Evolutionary conservation across 2,797 vertebrate genomes (phyloP).

Genomic region (Muscicapa comitata): DNA sequence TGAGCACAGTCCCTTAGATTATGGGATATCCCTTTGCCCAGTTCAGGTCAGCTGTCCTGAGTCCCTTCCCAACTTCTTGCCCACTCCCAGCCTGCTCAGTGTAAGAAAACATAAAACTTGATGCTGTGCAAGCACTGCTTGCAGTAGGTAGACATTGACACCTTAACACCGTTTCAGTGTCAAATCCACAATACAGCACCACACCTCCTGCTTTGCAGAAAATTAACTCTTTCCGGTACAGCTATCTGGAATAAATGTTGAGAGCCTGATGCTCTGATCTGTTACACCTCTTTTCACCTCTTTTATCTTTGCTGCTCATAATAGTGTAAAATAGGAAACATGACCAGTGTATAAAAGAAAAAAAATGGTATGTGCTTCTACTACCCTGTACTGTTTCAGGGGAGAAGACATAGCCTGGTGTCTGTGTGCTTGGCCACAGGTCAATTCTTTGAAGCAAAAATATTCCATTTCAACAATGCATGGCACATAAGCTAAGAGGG

Average conservation of each 20-base stretch:
- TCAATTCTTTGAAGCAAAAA: not conserved
- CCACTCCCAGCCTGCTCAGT: not conserved
- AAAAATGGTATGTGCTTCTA: not conserved
- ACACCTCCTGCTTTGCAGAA: not conserved
- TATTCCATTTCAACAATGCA: not conserved
- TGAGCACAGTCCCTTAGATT: accelerated
- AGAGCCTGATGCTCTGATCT: not conserved
- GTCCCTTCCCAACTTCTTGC: not conserved
- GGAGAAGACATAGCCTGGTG: not conserved
- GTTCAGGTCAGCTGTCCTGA: not conserved
- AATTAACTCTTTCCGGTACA: not conserved
- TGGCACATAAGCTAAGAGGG: not conserved
- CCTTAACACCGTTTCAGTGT: not conserved
- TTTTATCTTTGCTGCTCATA: not conserved
- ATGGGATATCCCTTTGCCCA: not conserved
- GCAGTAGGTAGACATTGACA: not conserved
- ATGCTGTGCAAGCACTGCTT: not conserved
- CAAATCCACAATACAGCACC: not conserved
- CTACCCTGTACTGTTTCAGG: not conserved
- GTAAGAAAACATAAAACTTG: not conserved
- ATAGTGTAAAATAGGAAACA: not conserved
- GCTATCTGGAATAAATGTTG: not conserved
- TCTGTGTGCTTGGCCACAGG: not conserved
- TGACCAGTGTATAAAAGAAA: not conserved
- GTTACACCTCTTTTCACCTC: not conserved